Conservation (phyloP, 2,797 vertebrate genomes). For the Scarus forsteni region DNA sequence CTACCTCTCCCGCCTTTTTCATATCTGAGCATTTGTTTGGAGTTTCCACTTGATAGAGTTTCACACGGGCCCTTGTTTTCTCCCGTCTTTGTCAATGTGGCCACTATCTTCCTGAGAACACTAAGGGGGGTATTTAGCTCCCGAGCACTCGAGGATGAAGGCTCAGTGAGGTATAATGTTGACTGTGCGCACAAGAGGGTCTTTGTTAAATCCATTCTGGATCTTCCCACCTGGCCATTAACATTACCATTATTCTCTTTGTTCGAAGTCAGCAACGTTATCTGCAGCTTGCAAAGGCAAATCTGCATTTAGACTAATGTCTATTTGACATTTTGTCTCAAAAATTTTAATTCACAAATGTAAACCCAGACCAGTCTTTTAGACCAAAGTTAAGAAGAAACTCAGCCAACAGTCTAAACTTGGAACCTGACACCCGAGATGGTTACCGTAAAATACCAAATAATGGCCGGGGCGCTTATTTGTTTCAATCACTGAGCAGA, state of each 20-base stretch:
- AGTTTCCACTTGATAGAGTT: constrained; percentile 65
- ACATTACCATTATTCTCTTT: constrained; percentile 68
- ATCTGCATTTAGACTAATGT: constrained; percentile 14
- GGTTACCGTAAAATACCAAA: too few relatives aligned
- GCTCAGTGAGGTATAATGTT: constrained; percentile 56
- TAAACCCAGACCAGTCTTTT: too few relatives aligned
- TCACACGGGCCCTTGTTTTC: constrained; percentile 56
- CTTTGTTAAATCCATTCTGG: constrained; percentile 76
- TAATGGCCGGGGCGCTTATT: too few relatives aligned
- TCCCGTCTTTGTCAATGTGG: constrained; percentile 42
- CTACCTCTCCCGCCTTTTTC: constrained; percentile 20
- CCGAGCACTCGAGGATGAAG: constrained; percentile 61
- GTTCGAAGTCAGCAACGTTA: constrained; percentile 67
- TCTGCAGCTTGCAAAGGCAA: constrained; percentile 34
- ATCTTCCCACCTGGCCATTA: constrained; percentile 66
- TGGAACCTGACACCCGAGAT: too few relatives aligned
- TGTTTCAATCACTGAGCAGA: too few relatives aligned
- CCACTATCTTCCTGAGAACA: constrained; percentile 49
- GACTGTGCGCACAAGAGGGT: constrained; percentile 63
- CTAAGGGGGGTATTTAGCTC: constrained; percentile 61
- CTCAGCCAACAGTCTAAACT: too few relatives aligned
- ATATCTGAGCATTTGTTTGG: constrained; percentile 54
- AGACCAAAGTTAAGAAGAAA: too few relatives aligned
- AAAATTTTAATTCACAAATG: too few relatives aligned
- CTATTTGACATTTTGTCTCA: neutral